Evolutionary conservation across 2,888 invertebrate species (phyloP), one percentile per base, ranked within the genome.

Genomic region (Acleris emargana): DNA sequence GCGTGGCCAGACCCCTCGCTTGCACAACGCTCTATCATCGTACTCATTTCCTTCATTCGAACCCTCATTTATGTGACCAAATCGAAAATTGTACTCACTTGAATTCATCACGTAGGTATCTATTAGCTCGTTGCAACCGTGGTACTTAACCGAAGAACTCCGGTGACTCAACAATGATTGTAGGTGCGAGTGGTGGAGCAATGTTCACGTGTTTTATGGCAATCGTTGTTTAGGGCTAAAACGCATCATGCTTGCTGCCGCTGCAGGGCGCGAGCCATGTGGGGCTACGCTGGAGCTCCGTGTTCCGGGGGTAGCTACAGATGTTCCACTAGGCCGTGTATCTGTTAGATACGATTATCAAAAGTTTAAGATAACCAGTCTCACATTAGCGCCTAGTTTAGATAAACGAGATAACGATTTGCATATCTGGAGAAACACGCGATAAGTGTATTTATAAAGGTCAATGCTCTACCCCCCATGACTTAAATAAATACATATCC

Each of bases 341-440:
- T 88, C 88, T 86, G 80, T 77, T 79, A 87, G 89, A 87, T 88
- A 88, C 84, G 86, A 87, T 86, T 88, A 90, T 89, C 90, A 83
- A 78, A 81, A 82, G 81, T 81, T 79, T 84, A 82, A 90, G 90
- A 90, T 91, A 91, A 85, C 88, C 83, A 75, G 76, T 79, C 83
- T 80, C 86, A 87, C 85, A 90, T 91, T 90, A 90, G 81, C 90
- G 78, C 81, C 84, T 89, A 88, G 89, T 91, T 91, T 86, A 91
- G 90, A 91, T 91, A 91, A 89, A 87, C 75, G 77, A 90, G 91
- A 91, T 91, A 91, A 90, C 89, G 82, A 82, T 89, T 89, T 87
- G 89, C 91, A 88, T 91, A 89, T 90, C 88, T 89, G 69, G 84
- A 83, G 86, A 81, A 81, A 79, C 70, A 73, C 71, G 77, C 78